A percentile compares a stretch with the other conserved stretches of the same genome.
These are phyloP conservation scores for Oreonectes daqikongensis DNA, from an alignment of 2,797 vertebrate genomes.

Conservation along the genomic window DNA sequence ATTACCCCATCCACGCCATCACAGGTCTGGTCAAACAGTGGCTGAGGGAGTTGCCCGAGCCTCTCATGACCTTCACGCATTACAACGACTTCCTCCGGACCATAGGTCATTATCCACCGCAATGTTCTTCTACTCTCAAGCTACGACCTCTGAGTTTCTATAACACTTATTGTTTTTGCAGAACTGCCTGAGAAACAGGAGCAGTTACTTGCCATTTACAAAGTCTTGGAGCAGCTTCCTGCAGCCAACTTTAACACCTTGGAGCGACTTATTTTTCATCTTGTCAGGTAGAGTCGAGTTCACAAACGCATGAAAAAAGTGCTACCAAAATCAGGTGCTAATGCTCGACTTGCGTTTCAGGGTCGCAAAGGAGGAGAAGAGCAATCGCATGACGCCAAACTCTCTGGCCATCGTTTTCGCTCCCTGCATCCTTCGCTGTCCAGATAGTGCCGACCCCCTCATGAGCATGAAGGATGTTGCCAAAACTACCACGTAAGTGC, in stretches of 20 bases:
- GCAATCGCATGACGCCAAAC: slow-evolving; percentile 96
- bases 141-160: neutral
- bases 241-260: slow-evolving; percentile 85
- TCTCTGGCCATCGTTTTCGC: slow-evolving; percentile 96
- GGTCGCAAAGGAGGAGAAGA: slow-evolving; percentile 88
- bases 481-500: slow-evolving; percentile 93
- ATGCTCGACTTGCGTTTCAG: slow-evolving; percentile 68
- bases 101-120: slow-evolving; percentile 79
- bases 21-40: slow-evolving; percentile 96
- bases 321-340: no score
- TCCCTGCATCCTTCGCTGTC: slow-evolving; percentile 92
- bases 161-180: slow-evolving; percentile 54
- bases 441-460: slow-evolving; percentile 89
- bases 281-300: slow-evolving; percentile 83
- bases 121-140: slow-evolving; percentile 1
- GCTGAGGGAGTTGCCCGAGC: slow-evolving; percentile 93
- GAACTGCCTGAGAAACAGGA: slow-evolving; percentile 94
- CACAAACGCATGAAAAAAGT: neutral
- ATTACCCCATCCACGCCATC: slow-evolving; percentile 94
- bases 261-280: slow-evolving; percentile 94
- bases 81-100: slow-evolving; percentile 92
- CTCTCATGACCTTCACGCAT: slow-evolving; percentile 92
- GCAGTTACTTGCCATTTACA: slow-evolving; percentile 89
- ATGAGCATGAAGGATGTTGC: slow-evolving; percentile 98
- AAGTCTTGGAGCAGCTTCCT: slow-evolving; percentile 88